Evolutionary conservation across 2,113 vertebrate species (phyloP).

Genomic region (Nyctereutes procyonoides): DNA sequence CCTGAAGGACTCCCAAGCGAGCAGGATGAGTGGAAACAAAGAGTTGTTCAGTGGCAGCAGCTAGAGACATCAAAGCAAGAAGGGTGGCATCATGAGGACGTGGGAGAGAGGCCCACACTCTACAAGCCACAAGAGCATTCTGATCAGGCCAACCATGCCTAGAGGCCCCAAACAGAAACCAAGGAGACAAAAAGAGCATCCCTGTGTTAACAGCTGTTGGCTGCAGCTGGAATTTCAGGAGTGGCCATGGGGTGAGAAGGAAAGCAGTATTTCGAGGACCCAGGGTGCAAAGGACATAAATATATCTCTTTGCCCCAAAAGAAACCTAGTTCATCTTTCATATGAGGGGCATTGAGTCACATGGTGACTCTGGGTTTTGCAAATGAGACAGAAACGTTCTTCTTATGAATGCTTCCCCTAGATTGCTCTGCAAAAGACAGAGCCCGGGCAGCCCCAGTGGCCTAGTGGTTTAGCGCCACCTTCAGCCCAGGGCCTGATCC

Average conservation of each 20-base stretch:
- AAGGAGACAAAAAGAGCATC: background rate
- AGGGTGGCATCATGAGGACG: rapidly evolving
- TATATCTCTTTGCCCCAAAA: background rate
- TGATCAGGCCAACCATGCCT: background rate
- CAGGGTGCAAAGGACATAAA: too few relatives aligned
- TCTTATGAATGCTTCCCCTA: background rate
- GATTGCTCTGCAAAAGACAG: background rate
- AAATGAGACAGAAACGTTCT: background rate
- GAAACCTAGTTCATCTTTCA: background rate
- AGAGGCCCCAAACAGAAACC: background rate
- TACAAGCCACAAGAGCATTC: background rate
- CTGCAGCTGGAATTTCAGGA: background rate
- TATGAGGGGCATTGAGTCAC: background rate
- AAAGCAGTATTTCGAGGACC: background rate
- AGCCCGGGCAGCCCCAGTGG: too few relatives aligned
- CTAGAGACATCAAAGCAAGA: background rate
- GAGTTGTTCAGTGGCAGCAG: too few relatives aligned
- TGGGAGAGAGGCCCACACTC: background rate
- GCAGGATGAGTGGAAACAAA: background rate
- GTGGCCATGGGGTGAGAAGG: rapidly evolving
- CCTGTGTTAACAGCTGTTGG: background rate
- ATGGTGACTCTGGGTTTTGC: background rate
- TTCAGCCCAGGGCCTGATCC: too few relatives aligned
- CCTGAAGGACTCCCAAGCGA: background rate
- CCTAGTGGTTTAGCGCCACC: too few relatives aligned